phyloP scores from a whole-genome alignment of 2,113 vertebrate species.

The Indicator indicator region DNA sequence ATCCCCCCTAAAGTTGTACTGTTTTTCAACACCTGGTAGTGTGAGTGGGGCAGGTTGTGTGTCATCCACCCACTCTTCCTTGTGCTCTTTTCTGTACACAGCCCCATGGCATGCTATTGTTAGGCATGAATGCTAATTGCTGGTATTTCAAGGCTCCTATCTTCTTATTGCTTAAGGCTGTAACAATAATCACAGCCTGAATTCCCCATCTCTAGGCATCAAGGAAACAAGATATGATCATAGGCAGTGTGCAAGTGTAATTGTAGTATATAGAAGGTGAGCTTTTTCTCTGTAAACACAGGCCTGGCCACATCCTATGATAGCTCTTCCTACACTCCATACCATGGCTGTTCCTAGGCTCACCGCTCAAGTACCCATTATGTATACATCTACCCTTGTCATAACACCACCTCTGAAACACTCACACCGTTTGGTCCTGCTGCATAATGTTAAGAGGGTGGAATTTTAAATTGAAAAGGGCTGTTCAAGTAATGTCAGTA shows the following conservation, averaged over 20 bases:
- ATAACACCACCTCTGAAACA: constrained; percentile 72
- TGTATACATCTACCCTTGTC: constrained; percentile 67
- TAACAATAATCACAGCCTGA: constrained; percentile 68
- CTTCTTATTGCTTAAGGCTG: constrained; percentile 62
- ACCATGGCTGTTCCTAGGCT: constrained; percentile 54
- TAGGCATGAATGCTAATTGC: constrained; percentile 45
- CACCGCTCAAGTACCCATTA: constrained; percentile 62
- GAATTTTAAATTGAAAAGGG: constrained; percentile 74
- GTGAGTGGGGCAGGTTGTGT: constrained; percentile 3
- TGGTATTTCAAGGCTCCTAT: constrained; percentile 53
- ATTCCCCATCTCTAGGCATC: constrained; percentile 62
- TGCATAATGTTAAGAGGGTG: constrained; percentile 70
- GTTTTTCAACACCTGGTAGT: background rate
- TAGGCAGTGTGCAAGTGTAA: constrained; percentile 57
- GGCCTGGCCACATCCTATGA: constrained; percentile 60
- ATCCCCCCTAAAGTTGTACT: background rate
- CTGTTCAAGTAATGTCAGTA: constrained; percentile 72
- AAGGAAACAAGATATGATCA: constrained; percentile 67
- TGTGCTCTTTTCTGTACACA: background rate
- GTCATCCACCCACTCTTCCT: constrained; percentile 51
- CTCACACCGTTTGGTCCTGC: constrained; percentile 67
- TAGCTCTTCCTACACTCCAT: constrained; percentile 35
- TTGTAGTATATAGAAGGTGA: constrained; percentile 67
- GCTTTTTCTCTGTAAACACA: constrained; percentile 55
- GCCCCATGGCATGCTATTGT: constrained; percentile 46